Evolutionary conservation across 2,113 vertebrate species (phyloP).

Genomic region (Crotalus horridus): DNA sequence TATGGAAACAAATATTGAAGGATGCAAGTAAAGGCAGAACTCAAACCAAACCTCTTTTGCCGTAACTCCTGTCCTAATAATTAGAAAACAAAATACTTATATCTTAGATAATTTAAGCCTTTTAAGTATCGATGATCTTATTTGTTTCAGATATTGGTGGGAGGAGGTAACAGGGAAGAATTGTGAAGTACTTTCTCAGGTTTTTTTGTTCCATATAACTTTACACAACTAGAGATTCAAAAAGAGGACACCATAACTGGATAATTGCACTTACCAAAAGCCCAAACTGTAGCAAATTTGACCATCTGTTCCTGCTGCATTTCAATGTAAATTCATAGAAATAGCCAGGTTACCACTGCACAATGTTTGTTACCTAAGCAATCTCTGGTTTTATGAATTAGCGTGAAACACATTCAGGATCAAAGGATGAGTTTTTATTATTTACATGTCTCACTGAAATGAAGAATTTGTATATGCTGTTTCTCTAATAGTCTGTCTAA

Average conservation of each 20-base stretch:
- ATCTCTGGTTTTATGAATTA: background rate
- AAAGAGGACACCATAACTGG: background rate
- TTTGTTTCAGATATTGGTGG: background rate
- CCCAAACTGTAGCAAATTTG: background rate
- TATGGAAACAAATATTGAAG: background rate
- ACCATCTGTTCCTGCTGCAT: background rate
- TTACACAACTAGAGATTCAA: background rate
- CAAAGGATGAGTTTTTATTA: background rate
- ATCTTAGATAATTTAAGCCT: background rate
- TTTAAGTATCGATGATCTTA: background rate
- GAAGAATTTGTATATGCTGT: background rate
- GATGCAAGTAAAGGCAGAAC: background rate
- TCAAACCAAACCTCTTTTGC: background rate
- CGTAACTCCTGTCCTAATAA: background rate
- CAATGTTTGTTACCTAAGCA: background rate
- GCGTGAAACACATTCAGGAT: background rate
- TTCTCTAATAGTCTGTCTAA: background rate
- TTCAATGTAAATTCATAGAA: constrained; percentile 6
- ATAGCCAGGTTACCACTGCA: background rate
- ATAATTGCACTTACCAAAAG: background rate
- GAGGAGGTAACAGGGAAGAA: background rate
- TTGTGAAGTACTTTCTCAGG: background rate
- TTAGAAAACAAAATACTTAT: background rate
- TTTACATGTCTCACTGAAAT: background rate
- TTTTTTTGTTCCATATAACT: background rate